phyloP scores from a whole-genome alignment of 2,888 invertebrate genomes.

The Dicycla oo region DNA sequence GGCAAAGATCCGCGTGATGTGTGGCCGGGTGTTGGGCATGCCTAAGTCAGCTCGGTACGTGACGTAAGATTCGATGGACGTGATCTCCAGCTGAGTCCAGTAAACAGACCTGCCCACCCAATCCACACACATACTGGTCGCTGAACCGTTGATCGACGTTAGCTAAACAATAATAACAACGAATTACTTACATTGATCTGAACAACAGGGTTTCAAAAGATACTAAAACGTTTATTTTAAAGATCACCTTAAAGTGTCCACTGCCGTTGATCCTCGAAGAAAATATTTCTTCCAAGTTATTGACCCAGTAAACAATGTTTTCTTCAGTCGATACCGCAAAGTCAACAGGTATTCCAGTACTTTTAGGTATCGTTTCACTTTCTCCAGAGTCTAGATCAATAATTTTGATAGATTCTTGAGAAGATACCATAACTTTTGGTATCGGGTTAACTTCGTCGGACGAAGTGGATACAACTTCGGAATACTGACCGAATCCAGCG shows the following conservation, averaged over 20 bases:
- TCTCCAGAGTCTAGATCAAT: slow-evolving; percentile 94
- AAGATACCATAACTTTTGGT: slow-evolving; percentile 94
- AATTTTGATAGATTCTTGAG: slow-evolving; percentile 93
- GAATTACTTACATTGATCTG: neutral
- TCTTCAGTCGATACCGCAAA: slow-evolving; percentile 93
- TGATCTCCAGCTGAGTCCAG: slow-evolving; percentile 93
- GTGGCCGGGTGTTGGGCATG: slow-evolving; percentile 88
- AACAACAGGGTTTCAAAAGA: neutral
- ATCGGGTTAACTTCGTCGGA: slow-evolving; percentile 94
- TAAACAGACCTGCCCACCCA: slow-evolving; percentile 97
- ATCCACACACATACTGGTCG: slow-evolving; percentile 94
- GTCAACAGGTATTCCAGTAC: slow-evolving; percentile 93
- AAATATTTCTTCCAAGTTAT: slow-evolving; percentile 93
- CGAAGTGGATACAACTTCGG: slow-evolving; percentile 90
- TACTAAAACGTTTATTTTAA: neutral
- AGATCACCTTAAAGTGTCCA: slow-evolving; percentile 85
- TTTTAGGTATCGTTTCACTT: slow-evolving; percentile 91
- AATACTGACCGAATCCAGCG: slow-evolving; percentile 93
- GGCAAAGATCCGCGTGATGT: slow-evolving; percentile 89
- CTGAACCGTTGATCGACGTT: slow-evolving; percentile 85
- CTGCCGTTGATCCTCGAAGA: slow-evolving; percentile 90
- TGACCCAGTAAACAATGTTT: slow-evolving; percentile 95
- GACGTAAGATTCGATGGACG: slow-evolving; percentile 85
- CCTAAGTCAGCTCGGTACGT: slow-evolving; percentile 93
- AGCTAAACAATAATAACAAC: slow-evolving; percentile 72